phyloP scores from a whole-genome alignment of 2,888 invertebrate species.

The Panzeria rudis region DNA sequence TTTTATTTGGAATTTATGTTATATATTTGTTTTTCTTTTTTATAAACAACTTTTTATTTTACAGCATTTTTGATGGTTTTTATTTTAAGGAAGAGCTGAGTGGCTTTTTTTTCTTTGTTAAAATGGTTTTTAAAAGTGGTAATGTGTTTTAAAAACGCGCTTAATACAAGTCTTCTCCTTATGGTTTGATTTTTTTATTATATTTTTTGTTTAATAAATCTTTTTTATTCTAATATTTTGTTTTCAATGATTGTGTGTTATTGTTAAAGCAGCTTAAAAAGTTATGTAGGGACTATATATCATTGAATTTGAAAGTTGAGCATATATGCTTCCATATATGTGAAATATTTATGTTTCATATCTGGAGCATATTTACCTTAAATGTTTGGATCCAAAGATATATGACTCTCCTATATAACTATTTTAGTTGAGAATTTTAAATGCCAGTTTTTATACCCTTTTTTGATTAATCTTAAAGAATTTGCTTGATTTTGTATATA shows the following conservation, averaged over 20 bases:
- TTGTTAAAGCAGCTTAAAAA: no score
- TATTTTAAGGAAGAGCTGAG: conserved; percentile 61
- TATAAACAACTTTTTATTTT: conserved; percentile 43
- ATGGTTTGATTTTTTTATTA: conserved; percentile 68
- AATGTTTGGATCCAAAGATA: no score
- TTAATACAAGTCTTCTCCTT: conserved; percentile 69
- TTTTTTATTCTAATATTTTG: conserved; percentile 8
- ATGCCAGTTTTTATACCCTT: conserved; percentile 63
- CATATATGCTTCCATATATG: no score
- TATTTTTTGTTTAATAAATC: conserved; percentile 6
- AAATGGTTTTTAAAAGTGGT: conserved; percentile 60
- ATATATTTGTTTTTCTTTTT: conserved; percentile 31
- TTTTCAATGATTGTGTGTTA: conserved; percentile 44
- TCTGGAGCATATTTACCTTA: no score
- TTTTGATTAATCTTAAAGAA: conserved; percentile 39
- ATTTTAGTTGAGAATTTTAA: no score
- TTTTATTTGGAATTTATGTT: conserved; percentile 30
- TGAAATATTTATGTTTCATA: no score
- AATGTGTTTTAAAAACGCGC: conserved; percentile 59
- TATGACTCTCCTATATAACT: no score
- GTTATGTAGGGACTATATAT: no score
- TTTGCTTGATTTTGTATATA: conserved; percentile 59
- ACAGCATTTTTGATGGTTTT: conserved; percentile 50
- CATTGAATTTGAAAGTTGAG: no score
- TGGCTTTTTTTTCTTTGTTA: conserved; percentile 62